phyloP scores from a whole-genome alignment of 1,140 invertebrate genomes.

The Bombus waltoni region DNA sequence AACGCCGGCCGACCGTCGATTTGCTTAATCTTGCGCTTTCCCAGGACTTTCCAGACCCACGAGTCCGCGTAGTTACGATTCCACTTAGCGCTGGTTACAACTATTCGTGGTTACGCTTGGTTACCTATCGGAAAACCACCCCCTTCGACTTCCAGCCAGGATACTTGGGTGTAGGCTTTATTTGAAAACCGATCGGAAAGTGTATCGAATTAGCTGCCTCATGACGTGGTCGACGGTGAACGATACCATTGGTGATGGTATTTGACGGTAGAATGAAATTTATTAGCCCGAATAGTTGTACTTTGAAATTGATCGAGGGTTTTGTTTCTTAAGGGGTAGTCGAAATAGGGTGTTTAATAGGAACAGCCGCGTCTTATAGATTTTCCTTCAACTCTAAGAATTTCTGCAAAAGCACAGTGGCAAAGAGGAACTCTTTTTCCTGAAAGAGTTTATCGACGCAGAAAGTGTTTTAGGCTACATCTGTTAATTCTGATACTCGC shows the following conservation, averaged over 20 bases:
- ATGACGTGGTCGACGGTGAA: background rate
- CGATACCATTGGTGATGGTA: background rate
- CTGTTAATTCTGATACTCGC: constrained; percentile 51
- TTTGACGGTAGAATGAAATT: background rate
- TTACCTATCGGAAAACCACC: constrained; percentile 55
- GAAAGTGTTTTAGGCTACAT: constrained; percentile 3
- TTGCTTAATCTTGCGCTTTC: constrained; percentile 72
- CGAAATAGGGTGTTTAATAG: background rate
- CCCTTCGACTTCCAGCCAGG: background rate
- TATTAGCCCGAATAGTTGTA: background rate
- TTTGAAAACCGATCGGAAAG: constrained; percentile 24
- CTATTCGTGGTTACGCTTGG: constrained; percentile 55
- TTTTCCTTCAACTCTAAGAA: background rate
- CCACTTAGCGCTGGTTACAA: constrained; percentile 57
- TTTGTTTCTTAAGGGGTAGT: background rate
- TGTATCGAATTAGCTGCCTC: constrained; percentile 22
- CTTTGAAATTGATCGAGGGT: background rate
- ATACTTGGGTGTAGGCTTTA: constrained; percentile 31
- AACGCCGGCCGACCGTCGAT: constrained; percentile 68
- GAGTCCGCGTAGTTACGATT: constrained; percentile 56
- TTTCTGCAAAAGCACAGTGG: background rate
- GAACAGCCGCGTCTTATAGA: background rate
- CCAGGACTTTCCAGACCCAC: constrained; percentile 66
- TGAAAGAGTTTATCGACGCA: background rate
- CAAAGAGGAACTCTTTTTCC: background rate